Base-by-base conservation (phyloP, 2,888 invertebrate species). In the Macrophya alboannulata region DNA sequence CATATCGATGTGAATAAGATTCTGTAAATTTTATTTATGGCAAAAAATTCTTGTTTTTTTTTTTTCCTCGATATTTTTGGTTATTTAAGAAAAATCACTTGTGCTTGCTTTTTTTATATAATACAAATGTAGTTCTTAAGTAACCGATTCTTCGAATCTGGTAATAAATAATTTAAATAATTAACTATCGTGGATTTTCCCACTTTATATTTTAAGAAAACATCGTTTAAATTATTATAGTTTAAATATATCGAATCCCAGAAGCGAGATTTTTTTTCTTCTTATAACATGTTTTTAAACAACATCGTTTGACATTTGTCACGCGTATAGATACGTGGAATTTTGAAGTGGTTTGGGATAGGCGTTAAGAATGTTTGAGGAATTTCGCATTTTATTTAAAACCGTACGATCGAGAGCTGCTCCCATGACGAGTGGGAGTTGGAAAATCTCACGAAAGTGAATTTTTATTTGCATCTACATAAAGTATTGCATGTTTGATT, bases 81-180 rank as follows among this genome's bases (percentile, higher is more conserved):
- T 83, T 83, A 83, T 31, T 71, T 68, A 71, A 83, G 83, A 68
- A 68, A 37, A 17, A 71, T 68, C 68, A 83, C 71, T 83, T 83
- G 83, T 83, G 83, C 83, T 83, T 68, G 31, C 25, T 65, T 68
- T 71, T 9, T 12, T n/a, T 9, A 68, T 71, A 31, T 83, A 48
- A 68, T 83, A 83, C 83, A 83, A 83, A 83, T 83, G 83, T 83
- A 4, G 40, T 83, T 83, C 65, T 83, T 71, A 48, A 83, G n/a
- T 83, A 83, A 83, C 68, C 48, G n/a, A 65, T 82, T 62, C n/a
- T 82, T 79, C 31, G 17, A n/a, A 40, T 31, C n/a, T 40, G 0
- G 12, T 62, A 21, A 25, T 48, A 48, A 5, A 45, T 25, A 25
- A 62, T 76, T 43, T 10, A 40, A 4, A 9, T 43, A 71, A 71